Evolutionary conservation across 2,113 vertebrate species (phyloP).

Genomic region (Regulus satrapa): DNA sequence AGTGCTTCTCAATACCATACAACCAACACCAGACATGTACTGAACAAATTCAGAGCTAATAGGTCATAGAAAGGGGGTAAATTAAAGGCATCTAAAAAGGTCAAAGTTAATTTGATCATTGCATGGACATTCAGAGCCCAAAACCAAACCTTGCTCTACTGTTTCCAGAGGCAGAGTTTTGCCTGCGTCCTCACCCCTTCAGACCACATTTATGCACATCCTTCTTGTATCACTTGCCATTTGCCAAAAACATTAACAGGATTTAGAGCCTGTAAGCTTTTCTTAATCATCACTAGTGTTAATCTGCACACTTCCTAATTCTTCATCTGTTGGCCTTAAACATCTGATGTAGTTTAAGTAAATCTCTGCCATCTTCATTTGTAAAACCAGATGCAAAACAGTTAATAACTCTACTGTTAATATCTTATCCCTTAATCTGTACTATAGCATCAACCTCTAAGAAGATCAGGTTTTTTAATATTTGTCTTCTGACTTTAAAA

Average conservation of each 20-base stretch:
- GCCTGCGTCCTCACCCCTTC: neutral
- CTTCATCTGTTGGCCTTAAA: conserved; percentile 37
- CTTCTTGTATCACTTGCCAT: neutral
- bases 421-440: conserved; percentile 48
- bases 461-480: conserved; percentile 13
- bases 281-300: conserved; percentile 27
- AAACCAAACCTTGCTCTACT: neutral
- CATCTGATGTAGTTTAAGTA: conserved; percentile 41
- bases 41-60: neutral
- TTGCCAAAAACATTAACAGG: conserved; percentile 16
- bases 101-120: neutral
- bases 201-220: neutral
- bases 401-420: conserved; percentile 36
- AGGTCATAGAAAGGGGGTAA: neutral
- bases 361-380: conserved; percentile 39
- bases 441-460: neutral
- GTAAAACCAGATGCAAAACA: conserved; percentile 55
- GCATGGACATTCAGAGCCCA: neutral
- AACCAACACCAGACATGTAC: neutral
- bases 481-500: neutral
- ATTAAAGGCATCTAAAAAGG: neutral
- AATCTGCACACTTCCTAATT: conserved; percentile 64
- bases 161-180: neutral
- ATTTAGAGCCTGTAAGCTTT: conserved; percentile 55
- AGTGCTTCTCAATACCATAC: neutral